These are phyloP conservation scores for Sebastes hopkinsi DNA, from an alignment of 2,797 vertebrate species.

Conservation along the genomic window DNA sequence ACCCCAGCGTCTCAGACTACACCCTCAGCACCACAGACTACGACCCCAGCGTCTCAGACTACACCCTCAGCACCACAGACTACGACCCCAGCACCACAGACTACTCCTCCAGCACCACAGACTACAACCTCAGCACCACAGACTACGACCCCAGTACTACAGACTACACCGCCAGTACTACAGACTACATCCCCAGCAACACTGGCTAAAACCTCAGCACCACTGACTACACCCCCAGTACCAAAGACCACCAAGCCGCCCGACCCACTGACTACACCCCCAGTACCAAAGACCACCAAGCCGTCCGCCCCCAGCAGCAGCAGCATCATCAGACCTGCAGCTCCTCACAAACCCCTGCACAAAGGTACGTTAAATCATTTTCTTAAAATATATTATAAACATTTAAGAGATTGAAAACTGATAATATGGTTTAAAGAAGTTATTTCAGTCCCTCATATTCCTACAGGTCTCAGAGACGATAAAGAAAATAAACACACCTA, in stretches of 20 bases:
- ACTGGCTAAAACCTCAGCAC: no score
- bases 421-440: not conserved
- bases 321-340: not conserved
- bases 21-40: not conserved
- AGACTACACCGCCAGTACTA: no score
- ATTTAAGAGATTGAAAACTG: not conserved
- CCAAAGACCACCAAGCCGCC: no score
- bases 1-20: no score
- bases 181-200: not conserved
- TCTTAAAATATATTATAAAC: no score
- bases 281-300: not conserved
- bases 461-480: no score
- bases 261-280: not conserved
- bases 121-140: no score
- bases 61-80: not conserved
- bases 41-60: not conserved
- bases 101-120: not conserved
- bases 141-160: no score
- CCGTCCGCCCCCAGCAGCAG: not conserved
- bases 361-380: conserved; percentile 41
- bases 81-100: no score
- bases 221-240: no score
- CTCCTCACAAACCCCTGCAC: not conserved
- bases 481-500: no score
- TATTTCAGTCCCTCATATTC: not conserved